These are phyloP conservation scores for Miniopterus natalensis DNA, from an alignment of 2,113 vertebrate genomes.

Conservation along the genomic window DNA sequence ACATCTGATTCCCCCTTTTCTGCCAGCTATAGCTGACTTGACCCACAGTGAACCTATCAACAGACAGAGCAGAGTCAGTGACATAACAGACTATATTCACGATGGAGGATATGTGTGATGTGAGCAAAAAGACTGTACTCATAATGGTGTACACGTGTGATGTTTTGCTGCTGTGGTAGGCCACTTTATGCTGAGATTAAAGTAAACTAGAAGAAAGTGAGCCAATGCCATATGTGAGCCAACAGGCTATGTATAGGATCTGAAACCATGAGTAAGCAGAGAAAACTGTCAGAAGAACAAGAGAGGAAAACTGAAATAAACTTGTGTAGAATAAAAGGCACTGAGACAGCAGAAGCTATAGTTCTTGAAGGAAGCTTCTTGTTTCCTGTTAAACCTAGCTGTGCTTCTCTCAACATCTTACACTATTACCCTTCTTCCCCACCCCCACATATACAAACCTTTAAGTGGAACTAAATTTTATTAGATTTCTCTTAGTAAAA, in stretches of 20 bases:
- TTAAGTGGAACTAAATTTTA: neutral
- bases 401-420: neutral
- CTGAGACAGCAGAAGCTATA: neutral
- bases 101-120: accelerated
- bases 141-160: neutral
- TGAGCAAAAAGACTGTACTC: neutral
- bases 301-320: neutral
- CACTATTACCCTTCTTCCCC: neutral
- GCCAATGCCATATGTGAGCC: neutral
- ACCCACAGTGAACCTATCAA: neutral
- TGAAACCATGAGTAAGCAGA: neutral
- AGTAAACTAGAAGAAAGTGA: neutral
- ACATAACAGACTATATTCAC: neutral
- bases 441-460: neutral
- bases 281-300: neutral
- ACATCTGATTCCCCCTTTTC: neutral
- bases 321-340: neutral
- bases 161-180: neutral
- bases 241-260: neutral
- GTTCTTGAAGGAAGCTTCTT: neutral
- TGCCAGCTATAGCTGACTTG: neutral
- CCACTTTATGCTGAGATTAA: neutral
- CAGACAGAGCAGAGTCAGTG: neutral
- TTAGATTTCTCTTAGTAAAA: neutral
- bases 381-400: neutral